These are phyloP conservation scores for Drosophila seguyi DNA, from an alignment of 1,140 invertebrate species.

Conservation along the genomic window DNA sequence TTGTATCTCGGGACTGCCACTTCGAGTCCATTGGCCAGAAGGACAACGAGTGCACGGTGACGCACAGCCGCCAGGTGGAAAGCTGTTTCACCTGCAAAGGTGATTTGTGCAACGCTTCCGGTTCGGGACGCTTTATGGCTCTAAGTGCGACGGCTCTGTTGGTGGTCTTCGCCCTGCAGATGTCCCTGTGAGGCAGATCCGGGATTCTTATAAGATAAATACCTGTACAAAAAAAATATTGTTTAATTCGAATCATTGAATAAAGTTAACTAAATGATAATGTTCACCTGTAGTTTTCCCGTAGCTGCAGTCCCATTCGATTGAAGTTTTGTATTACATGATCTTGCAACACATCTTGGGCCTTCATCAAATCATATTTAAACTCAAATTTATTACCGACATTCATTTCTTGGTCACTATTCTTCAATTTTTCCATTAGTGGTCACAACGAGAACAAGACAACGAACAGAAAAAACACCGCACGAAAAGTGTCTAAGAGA, in stretches of 20 bases:
- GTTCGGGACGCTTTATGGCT: slow-evolving; percentile 85
- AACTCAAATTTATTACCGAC: not conserved
- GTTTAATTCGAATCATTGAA: slow-evolving; percentile 22
- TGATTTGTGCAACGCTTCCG: slow-evolving; percentile 86
- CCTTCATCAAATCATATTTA: not conserved
- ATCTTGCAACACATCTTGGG: not conserved
- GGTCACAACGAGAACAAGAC: slow-evolving; percentile 2
- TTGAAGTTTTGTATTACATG: not conserved
- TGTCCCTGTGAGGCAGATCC: slow-evolving; percentile 49
- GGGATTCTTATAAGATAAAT: not conserved
- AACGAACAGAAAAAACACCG: slow-evolving; percentile 1
- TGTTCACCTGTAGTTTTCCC: slow-evolving; percentile 10
- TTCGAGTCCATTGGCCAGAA: slow-evolving; percentile 78
- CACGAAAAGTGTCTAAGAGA: not conserved
- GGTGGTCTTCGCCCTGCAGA: slow-evolving; percentile 61
- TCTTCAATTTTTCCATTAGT: not conserved
- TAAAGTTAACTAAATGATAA: slow-evolving; percentile 24
- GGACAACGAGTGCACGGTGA: slow-evolving; percentile 70
- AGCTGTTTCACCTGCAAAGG: slow-evolving; percentile 86
- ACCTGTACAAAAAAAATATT: slow-evolving; percentile 43
- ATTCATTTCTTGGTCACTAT: slow-evolving; percentile 3
- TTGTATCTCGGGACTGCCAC: slow-evolving; percentile 80
- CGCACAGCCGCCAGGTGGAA: slow-evolving; percentile 75
- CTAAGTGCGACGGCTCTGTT: slow-evolving; percentile 84
- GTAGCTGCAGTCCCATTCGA: slow-evolving; percentile 3